Evolutionary conservation across 2,797 vertebrate genomes (phyloP).

Genomic region (Dallia pectoralis): DNA sequence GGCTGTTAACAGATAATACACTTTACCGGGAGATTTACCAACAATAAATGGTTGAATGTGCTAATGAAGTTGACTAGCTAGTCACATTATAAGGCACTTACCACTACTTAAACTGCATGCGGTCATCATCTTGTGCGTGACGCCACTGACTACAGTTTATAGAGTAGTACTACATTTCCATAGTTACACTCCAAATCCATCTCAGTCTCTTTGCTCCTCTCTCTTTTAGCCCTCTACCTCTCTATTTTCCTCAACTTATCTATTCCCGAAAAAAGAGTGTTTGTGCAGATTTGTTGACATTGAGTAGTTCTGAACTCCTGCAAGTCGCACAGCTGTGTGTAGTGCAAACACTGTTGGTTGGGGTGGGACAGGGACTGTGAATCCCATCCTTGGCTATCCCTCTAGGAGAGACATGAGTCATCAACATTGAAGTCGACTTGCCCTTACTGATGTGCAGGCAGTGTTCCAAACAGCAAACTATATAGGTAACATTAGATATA

Average conservation of each 20-base stretch:
- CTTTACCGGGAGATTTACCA: no score
- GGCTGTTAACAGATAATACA: no score
- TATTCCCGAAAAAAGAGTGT: constrained; percentile 26
- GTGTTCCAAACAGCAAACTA: not conserved
- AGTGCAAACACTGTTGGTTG: constrained; percentile 43
- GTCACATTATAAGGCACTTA: no score
- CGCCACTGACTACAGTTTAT: not conserved
- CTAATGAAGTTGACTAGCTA: no score
- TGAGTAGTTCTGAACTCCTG: constrained; percentile 16
- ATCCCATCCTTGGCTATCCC: constrained; percentile 7
- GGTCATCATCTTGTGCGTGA: no score
- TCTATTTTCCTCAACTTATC: constrained; percentile 15
- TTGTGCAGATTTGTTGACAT: constrained; percentile 43
- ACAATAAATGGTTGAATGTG: no score
- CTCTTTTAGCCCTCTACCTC: constrained; percentile 7
- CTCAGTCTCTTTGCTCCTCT: no score
- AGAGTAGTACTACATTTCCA: not conserved
- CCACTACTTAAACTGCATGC: no score
- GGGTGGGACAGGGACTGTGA: constrained; percentile 14
- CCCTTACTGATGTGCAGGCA: not conserved
- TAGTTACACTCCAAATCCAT: not conserved
- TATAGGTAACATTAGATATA: no score
- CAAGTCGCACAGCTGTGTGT: constrained; percentile 51
- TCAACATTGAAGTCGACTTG: no score
- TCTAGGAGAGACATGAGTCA: no score